phyloP scores from a whole-genome alignment of 2,888 invertebrate genomes.

The Eupithecia exiguata region DNA sequence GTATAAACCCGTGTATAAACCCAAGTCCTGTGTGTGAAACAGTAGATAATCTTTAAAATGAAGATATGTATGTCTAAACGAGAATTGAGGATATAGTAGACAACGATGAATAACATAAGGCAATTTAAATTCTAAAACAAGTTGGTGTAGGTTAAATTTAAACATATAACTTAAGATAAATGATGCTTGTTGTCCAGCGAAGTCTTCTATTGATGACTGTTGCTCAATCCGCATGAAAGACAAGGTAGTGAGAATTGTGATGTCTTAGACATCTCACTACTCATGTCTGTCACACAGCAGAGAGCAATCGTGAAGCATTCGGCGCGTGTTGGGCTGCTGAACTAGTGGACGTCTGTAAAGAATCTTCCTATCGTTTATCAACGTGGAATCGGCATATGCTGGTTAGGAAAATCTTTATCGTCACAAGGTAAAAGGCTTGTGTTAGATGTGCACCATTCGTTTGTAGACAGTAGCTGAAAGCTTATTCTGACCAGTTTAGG shows the following conservation, averaged over 20 bases:
- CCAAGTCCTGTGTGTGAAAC: not conserved
- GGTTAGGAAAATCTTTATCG: not conserved
- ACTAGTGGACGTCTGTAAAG: not conserved
- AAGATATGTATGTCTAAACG: not conserved
- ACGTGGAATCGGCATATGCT: not conserved
- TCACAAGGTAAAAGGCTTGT: not conserved
- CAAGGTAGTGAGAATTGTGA: slow-evolving; percentile 96
- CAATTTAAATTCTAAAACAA: not conserved
- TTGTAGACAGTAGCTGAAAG: not conserved
- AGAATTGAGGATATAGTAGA: not conserved
- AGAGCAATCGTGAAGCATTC: slow-evolving; percentile 58
- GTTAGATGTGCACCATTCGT: not conserved
- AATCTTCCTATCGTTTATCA: not conserved
- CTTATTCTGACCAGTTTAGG: not conserved
- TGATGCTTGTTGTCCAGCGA: slow-evolving; percentile 33
- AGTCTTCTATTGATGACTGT: slow-evolving; percentile 50
- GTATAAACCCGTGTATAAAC: no score
- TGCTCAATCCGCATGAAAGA: slow-evolving; percentile 94
- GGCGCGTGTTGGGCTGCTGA: slow-evolving; percentile 25
- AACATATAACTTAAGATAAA: slow-evolving; percentile 19
- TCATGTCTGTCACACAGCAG: slow-evolving; percentile 97
- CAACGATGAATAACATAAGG: not conserved
- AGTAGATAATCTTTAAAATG: not conserved
- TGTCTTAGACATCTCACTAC: slow-evolving; percentile 96
- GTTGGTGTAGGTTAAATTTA: not conserved